phyloP scores from a whole-genome alignment of 2,113 vertebrate species.

The Psilopogon haemacephalus region DNA sequence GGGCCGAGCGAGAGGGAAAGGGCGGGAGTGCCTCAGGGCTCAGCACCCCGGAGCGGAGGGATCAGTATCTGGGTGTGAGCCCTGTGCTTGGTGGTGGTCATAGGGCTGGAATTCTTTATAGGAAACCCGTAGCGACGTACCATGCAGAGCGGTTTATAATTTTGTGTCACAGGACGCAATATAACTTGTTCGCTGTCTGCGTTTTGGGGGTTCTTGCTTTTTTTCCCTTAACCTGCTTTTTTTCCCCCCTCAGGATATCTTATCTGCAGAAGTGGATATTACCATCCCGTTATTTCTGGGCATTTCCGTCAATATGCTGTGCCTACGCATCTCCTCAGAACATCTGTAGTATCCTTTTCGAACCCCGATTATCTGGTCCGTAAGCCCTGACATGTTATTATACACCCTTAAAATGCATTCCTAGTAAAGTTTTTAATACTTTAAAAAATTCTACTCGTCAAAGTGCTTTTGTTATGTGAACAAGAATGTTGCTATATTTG shows the following conservation, averaged over 20 bases:
- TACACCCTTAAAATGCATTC: background rate
- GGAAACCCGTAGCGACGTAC: background rate
- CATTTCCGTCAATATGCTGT: rapidly evolving
- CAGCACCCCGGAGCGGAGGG: background rate
- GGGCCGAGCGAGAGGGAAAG: background rate
- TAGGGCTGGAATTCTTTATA: background rate
- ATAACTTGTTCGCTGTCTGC: too few relatives aligned
- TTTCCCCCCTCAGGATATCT: background rate
- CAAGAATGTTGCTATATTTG: rapidly evolving
- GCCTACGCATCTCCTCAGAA: rapidly evolving
- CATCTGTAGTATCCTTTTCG: rapidly evolving
- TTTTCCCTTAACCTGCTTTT: rapidly evolving
- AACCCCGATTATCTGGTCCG: rapidly evolving
- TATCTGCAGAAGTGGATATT: background rate
- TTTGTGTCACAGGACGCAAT: background rate
- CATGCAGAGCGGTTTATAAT: background rate
- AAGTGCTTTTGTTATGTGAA: rapidly evolving
- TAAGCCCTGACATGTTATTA: background rate
- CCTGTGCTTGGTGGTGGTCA: rapidly evolving
- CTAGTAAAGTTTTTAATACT: background rate
- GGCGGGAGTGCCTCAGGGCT: background rate
- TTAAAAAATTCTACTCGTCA: background rate
- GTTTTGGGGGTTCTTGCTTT: too few relatives aligned
- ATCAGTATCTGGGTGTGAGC: rapidly evolving
- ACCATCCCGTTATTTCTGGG: background rate